Percentiles rank a stretch among this genome's conserved stretches.
phyloP scores from a whole-genome alignment of 2,888 invertebrate genomes.

The Heteropelma amictum region DNA sequence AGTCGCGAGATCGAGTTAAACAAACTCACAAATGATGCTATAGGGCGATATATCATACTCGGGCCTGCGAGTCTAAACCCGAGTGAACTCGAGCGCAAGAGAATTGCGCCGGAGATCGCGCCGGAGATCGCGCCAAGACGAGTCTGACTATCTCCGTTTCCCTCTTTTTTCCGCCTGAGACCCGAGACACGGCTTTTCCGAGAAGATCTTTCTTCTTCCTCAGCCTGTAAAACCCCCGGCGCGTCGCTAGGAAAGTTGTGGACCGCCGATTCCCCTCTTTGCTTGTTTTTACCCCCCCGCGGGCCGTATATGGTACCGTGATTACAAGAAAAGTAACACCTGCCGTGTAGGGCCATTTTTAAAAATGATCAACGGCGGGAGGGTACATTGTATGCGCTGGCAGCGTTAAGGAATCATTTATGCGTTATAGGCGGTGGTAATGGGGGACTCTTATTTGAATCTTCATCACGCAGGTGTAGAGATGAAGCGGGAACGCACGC shows the following conservation, averaged over 20 bases:
- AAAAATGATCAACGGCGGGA: too few relatives aligned
- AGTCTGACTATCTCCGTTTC: constrained; percentile 22
- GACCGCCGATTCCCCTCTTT: constrained; percentile 22
- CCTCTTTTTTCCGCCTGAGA: background rate
- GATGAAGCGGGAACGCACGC: too few relatives aligned
- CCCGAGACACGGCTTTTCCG: background rate
- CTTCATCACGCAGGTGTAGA: too few relatives aligned
- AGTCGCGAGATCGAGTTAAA: constrained; percentile 34
- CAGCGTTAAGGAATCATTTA: too few relatives aligned
- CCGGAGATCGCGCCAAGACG: constrained; percentile 10
- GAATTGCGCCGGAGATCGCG: constrained; percentile 37
- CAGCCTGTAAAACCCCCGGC: background rate
- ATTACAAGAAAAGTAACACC: too few relatives aligned
- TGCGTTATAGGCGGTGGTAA: too few relatives aligned
- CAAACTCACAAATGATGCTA: constrained; percentile 16
- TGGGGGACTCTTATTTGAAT: too few relatives aligned
- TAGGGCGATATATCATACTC: constrained; percentile 18
- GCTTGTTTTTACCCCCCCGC: constrained; percentile 13
- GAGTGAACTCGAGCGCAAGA: constrained; percentile 40
- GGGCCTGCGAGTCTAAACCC: constrained; percentile 42
- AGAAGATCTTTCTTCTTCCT: constrained; percentile 14
- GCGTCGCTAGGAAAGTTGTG: constrained; percentile 5
- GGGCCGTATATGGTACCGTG: too few relatives aligned
- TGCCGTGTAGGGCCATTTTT: too few relatives aligned
- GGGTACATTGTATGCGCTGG: too few relatives aligned